Evolutionary conservation across 2,888 invertebrate genomes (phyloP).

Genomic region (Odontocerum albicorne): DNA sequence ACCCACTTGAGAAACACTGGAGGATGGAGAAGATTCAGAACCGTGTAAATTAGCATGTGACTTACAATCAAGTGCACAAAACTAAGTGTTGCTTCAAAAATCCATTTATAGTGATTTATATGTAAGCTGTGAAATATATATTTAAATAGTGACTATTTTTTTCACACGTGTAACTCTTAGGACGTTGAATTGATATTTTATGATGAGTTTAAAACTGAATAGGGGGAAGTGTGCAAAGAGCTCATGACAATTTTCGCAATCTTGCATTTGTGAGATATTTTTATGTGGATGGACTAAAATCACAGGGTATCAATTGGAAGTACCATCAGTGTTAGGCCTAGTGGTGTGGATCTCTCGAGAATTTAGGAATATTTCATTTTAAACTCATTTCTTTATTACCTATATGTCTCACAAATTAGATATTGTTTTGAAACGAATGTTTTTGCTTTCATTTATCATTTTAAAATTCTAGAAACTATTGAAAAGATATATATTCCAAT

Average conservation of each 20-base stretch:
- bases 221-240: no score
- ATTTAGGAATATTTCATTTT: no score
- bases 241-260: conserved; percentile 26
- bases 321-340: conserved; percentile 26
- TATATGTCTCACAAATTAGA: no score
- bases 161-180: conserved; percentile 32
- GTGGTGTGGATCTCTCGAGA: no score
- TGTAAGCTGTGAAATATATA: conserved; percentile 26
- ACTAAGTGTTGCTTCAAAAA: conserved; percentile 27
- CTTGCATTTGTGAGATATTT: conserved; percentile 26
- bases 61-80: conserved; percentile 25
- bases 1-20: conserved; percentile 13
- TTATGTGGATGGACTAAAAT: conserved; percentile 31
- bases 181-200: conserved; percentile 23
- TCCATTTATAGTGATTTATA: conserved; percentile 27
- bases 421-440: no score
- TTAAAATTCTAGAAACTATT: no score
- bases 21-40: conserved; percentile 1
- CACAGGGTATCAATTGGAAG: conserved; percentile 35
- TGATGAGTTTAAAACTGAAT: conserved; percentile 20
- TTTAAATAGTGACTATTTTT: conserved; percentile 33
- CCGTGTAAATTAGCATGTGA: conserved; percentile 15
- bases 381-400: no score
- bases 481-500: no score
- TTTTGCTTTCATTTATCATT: no score